Percentiles rank a stretch among this genome's conserved stretches.
These are phyloP conservation scores for Phataginus tricuspis DNA, from an alignment of 2,797 vertebrate species.

Conservation along the genomic window DNA sequence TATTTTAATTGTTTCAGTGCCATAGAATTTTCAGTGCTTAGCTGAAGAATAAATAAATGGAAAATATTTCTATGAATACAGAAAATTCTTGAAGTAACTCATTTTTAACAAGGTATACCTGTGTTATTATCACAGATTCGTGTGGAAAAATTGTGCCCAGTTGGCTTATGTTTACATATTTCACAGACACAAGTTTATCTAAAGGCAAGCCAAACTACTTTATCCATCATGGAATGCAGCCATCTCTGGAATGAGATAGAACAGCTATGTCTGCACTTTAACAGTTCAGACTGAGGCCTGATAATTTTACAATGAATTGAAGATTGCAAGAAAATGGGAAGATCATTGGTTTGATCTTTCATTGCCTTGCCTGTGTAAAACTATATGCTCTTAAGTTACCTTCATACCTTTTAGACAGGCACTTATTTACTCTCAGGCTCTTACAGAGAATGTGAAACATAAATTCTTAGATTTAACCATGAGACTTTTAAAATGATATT, in stretches of 20 bases:
- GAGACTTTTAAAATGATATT: conserved; percentile 22
- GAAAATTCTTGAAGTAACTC: conserved; percentile 44
- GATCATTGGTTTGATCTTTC: not conserved
- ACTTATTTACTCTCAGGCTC: not conserved
- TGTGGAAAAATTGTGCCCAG: not conserved
- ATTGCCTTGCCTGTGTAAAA: not conserved
- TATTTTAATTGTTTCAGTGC: conserved; percentile 66
- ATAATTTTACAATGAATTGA: not conserved
- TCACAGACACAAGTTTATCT: not conserved
- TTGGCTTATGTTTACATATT: conserved; percentile 26
- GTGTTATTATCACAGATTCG: not conserved
- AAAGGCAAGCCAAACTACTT: conserved; percentile 15
- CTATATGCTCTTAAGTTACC: not conserved
- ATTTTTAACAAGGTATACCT: not conserved
- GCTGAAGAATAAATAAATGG: not conserved
- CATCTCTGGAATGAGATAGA: not conserved
- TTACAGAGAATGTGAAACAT: not conserved
- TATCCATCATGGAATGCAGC: not conserved
- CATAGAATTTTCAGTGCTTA: conserved; percentile 64
- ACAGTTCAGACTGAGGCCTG: not conserved
- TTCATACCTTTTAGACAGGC: not conserved
- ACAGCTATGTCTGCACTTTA: not conserved
- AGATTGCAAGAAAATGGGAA: not conserved
- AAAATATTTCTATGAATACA: conserved; percentile 60
- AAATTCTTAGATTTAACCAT: conserved; percentile 22